Conservation (phyloP, 2,113 vertebrate genomes). For the Falcunculus frontatus region DNA sequence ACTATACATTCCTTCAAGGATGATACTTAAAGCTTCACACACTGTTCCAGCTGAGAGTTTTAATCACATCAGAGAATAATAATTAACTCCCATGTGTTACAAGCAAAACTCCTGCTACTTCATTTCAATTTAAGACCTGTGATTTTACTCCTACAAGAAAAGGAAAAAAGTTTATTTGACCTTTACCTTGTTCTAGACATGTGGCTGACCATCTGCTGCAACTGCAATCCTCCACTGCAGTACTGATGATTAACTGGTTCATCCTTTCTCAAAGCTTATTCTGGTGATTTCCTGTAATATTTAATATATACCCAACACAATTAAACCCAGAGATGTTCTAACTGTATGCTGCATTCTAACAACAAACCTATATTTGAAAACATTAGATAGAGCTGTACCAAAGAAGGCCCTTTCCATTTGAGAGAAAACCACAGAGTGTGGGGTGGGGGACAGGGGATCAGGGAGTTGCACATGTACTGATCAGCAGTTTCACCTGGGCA, state of each 20-base stretch:
- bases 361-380: not conserved
- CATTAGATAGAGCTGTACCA: not conserved
- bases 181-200: not conserved
- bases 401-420: fast-evolving
- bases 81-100: not conserved
- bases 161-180: not conserved
- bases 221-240: not conserved
- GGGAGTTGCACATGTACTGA: not conserved
- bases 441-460: not conserved
- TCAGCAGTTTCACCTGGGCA: not conserved
- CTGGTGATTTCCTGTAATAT: not conserved
- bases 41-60: not conserved
- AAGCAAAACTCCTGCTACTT: not conserved
- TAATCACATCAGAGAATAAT: not conserved
- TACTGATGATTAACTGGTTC: not conserved
- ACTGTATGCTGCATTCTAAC: not conserved
- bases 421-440: not conserved
- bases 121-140: not conserved
- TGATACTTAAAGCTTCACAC: not conserved
- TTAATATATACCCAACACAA: not conserved
- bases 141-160: not conserved
- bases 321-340: not conserved
- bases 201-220: not conserved
- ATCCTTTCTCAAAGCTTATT: not conserved
- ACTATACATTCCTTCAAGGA: not conserved